Evolutionary conservation across 2,888 invertebrate species (phyloP), one percentile per base, ranked within the genome.

Genomic region (Torymus texanus): DNA sequence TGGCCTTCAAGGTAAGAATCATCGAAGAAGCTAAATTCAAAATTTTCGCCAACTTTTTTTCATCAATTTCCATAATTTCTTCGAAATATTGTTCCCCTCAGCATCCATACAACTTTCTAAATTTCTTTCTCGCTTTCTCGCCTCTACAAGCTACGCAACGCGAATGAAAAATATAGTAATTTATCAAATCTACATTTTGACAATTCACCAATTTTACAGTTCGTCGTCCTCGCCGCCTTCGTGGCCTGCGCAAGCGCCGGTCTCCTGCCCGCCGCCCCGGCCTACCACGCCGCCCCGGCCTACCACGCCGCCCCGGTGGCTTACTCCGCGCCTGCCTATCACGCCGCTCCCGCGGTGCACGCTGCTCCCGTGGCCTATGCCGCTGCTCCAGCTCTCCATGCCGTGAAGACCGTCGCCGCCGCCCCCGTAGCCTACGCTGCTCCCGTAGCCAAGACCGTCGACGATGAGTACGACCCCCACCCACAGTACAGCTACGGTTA

Each of bases 401-500:
- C 29, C 8, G 62, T 67, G 53, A 24, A 79, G 13, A n/a, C 61
- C 14, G 41, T 41, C 41, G 41, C 41, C 8, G 51, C 74, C 0
- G 80, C 71, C 29, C 75, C 78, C n/a, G 67, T 53, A 16, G 78
- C 76, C 50, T 56, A 62, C 14, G 29, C 29, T 3, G 90, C 92
- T 11, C 92, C 91, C 1, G 91, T 91, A 18, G 80, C 83, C 18
- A 66, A 89, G 82, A 74, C 86, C 3, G 81, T 87, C 16, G 88
- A 88, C 58, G 84, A 86, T 13, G 86, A 88, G 16, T 87, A 82
- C 86, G 89, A 89, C 81, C 87, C 89, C 2, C 85, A 89, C 82
- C 89, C 89, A 0, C 92, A 88, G 62, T 89, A 90, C 87, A 88
- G 85, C 83, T 89, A 87, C 83, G 85, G 85, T 11, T 90, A 89